A percentile compares a stretch with the other conserved stretches of the same genome.
Evolutionary conservation across 2,797 vertebrate species (phyloP).

Genomic region (Oreortyx pictus): DNA sequence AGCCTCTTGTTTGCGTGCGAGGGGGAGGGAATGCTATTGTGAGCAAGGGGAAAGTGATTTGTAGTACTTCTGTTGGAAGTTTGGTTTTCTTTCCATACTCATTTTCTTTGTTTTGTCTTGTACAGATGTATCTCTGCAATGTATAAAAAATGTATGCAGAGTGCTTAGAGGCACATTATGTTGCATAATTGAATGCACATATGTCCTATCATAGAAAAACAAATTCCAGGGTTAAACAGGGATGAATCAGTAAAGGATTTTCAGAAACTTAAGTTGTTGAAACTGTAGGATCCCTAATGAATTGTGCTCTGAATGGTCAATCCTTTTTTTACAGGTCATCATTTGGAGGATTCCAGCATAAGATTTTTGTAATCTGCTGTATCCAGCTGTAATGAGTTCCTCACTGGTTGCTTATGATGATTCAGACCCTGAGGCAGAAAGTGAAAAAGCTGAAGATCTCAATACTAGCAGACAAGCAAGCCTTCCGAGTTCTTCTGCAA

Average conservation of each 20-base stretch:
- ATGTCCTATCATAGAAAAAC: not conserved
- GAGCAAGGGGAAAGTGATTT: not conserved
- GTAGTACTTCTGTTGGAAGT: not conserved
- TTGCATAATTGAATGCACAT: not conserved
- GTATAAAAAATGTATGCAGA: slow-evolving; percentile 9
- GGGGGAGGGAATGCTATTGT: not conserved
- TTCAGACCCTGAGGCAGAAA: slow-evolving; percentile 88
- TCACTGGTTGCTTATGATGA: slow-evolving; percentile 93
- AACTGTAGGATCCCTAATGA: not conserved
- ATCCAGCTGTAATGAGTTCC: slow-evolving; percentile 80
- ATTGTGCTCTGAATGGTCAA: slow-evolving; percentile 33
- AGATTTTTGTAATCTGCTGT: slow-evolving; percentile 12
- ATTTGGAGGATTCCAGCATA: slow-evolving; percentile 41
- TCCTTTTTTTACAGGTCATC: slow-evolving; percentile 64
- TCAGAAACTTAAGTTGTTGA: not conserved
- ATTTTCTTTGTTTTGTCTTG: not conserved
- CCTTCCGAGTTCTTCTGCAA: not conserved
- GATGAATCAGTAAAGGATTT: not conserved
- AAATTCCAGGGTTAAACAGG: slow-evolving; percentile 11
- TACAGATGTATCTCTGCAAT: slow-evolving; percentile 6
- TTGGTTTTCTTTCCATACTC: slow-evolving; percentile 12
- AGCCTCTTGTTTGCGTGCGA: not conserved
- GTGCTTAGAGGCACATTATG: not conserved
- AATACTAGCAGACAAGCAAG: not conserved
- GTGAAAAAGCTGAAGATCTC: not conserved